These are phyloP conservation scores for Zosterops pallidus DNA, from an alignment of 2,113 vertebrate genomes.

Conservation along the genomic window DNA sequence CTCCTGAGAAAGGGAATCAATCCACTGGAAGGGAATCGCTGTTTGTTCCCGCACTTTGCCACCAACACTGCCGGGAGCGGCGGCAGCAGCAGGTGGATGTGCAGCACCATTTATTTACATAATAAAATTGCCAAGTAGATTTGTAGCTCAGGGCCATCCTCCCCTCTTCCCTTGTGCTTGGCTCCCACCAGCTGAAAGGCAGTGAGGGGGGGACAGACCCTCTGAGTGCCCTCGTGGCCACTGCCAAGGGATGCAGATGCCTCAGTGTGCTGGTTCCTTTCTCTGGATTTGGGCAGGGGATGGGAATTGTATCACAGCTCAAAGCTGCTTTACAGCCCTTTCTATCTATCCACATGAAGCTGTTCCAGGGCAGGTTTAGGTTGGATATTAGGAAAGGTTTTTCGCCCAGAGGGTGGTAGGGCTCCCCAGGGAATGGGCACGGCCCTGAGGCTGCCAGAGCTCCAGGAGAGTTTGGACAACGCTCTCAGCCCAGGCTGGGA, in stretches of 20 bases:
- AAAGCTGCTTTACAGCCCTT: neutral
- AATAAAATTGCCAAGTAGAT: slow-evolving; percentile 46
- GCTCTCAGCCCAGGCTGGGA: neutral
- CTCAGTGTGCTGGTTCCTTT: neutral
- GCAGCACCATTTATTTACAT: slow-evolving; percentile 57
- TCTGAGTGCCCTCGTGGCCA: neutral
- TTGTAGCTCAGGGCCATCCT: slow-evolving; percentile 50
- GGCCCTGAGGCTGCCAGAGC: neutral
- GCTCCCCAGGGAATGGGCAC: neutral
- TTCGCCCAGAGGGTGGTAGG: neutral
- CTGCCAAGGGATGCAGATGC: neutral
- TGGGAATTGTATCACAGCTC: neutral
- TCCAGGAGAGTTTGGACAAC: accelerated
- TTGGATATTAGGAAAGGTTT: neutral
- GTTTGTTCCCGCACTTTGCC: slow-evolving; percentile 34
- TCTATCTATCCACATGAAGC: neutral
- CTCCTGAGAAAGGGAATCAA: slow-evolving; percentile 23
- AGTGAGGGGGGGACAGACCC: neutral
- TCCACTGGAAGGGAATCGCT: neutral
- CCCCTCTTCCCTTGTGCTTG: neutral
- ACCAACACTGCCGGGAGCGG: neutral
- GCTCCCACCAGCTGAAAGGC: neutral
- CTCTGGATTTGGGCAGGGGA: neutral
- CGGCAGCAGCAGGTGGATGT: slow-evolving; percentile 47
- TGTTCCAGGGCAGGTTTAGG: neutral